phyloP scores from a whole-genome alignment of 2,888 invertebrate genomes.

The Spisula subtruncata region DNA sequence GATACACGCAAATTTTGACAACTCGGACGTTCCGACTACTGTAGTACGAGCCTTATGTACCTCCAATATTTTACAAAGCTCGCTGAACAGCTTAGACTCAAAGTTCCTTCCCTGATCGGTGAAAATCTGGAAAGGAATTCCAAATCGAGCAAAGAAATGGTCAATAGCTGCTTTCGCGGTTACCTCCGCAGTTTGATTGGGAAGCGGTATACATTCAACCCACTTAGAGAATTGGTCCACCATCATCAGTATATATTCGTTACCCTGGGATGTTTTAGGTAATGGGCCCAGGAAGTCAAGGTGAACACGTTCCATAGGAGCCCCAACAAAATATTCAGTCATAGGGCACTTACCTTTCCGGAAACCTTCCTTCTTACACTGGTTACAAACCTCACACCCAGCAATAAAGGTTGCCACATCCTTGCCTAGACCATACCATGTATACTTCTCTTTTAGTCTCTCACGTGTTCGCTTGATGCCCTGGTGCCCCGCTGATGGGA shows the following conservation, averaged over 20 bases:
- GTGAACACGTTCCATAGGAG: constrained; percentile 44
- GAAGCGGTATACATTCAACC: constrained; percentile 31
- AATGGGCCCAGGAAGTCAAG: constrained; percentile 39
- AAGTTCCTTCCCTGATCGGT: constrained; percentile 35
- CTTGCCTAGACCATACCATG: constrained; percentile 46
- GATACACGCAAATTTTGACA: too few relatives aligned
- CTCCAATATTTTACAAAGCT: background rate
- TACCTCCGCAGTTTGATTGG: constrained; percentile 27
- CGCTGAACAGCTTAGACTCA: background rate
- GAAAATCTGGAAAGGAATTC: constrained; percentile 30
- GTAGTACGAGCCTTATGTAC: constrained; percentile 30
- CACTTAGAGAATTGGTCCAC: constrained; percentile 50
- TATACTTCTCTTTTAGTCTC: constrained; percentile 33
- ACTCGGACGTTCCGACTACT: too few relatives aligned
- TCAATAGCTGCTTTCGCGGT: constrained; percentile 23
- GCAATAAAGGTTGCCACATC: constrained; percentile 30
- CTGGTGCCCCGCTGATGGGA: constrained; percentile 60
- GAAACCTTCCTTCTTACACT: constrained; percentile 30
- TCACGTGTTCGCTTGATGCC: constrained; percentile 42
- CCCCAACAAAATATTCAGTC: constrained; percentile 40
- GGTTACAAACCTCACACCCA: constrained; percentile 27
- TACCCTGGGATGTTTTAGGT: constrained; percentile 27
- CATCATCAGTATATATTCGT: constrained; percentile 36
- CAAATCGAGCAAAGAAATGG: constrained; percentile 33
- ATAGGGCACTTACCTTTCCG: constrained; percentile 18